phyloP scores from a whole-genome alignment of 2,888 invertebrate species.

The Scaptomyza reducta region DNA sequence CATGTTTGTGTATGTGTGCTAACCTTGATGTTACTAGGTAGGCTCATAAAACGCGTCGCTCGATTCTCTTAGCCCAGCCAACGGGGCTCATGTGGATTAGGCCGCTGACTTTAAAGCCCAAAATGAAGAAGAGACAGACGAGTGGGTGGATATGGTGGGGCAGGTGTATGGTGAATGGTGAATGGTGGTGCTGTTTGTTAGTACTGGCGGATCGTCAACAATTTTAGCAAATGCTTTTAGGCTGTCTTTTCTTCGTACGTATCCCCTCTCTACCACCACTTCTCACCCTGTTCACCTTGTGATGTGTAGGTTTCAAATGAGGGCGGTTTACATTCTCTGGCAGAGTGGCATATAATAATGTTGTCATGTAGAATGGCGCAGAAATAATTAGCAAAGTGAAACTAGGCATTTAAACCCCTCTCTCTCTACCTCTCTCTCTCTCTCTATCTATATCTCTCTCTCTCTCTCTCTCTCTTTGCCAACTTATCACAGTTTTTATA shows the following conservation, averaged over 20 bases:
- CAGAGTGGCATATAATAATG: not conserved
- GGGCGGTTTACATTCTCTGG: constrained; percentile 27
- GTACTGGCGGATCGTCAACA: constrained; percentile 31
- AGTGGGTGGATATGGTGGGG: not conserved
- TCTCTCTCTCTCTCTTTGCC: too few species aligned
- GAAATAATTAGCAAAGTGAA: too few species aligned
- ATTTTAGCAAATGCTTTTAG: constrained; percentile 54
- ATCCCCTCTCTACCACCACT: not conserved
- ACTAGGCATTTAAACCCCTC: too few species aligned
- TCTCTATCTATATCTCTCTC: too few species aligned
- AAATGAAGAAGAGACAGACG: not conserved
- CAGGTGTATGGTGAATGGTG: constrained; percentile 1
- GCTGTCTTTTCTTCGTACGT: constrained; percentile 8
- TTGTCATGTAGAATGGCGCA: too few species aligned
- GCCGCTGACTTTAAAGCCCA: constrained; percentile 46
- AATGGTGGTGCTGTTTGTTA: constrained; percentile 6
- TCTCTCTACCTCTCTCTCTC: too few species aligned
- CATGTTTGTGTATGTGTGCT: constrained; percentile 16
- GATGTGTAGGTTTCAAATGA: constrained; percentile 30
- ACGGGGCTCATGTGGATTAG: constrained; percentile 48
- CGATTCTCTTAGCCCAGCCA: constrained; percentile 35
- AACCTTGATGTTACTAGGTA: constrained; percentile 49
- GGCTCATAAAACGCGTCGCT: constrained; percentile 63
- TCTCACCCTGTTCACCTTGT: not conserved
- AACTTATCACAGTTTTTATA: too few species aligned